Evolutionary conservation across 1,140 invertebrate species (phyloP), one percentile per base, ranked within the genome.

Genomic region (Drosophila bipectinata): DNA sequence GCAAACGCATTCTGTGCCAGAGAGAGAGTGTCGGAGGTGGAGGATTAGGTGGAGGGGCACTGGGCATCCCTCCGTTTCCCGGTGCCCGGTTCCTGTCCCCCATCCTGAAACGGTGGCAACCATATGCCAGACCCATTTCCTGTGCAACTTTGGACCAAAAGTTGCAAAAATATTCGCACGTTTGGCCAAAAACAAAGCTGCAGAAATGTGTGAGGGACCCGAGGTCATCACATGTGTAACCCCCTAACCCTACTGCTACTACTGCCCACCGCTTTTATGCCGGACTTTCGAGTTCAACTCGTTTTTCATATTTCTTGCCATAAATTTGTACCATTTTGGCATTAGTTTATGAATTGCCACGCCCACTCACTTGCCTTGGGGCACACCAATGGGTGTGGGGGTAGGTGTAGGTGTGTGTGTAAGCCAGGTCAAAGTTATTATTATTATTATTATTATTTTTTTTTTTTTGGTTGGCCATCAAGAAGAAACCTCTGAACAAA

Each of bases 101-200:
- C 21, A 26, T 55, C 60, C 60, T 63, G 51, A 39, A 52, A 64
- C 66, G 52, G 67, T 72, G 72, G 58, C 49, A 47, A 69, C 81
- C 77, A 81, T 80, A 77, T 85, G 81, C 74, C 74, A 63, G 55
- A 62, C 62, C 82, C 78, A 75, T 87, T 82, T 87, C 82, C 82
- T 87, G 82, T 88, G 78, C 83, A 81, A 77, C 81, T 85, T 85
- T 83, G 61, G 74, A 81, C 78, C 78, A 72, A 87, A 87, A 87
- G 82, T 87, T 82, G 83, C 82, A 87, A 87, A 87, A 87, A 87
- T 88, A 82, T 88, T 88, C 83, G 78, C 83, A 87, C 83, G 78
- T 79, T 88, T 88, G 83, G 57, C 56, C 41, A 80, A 82, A 87
- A 87, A 87, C 83, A 87, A 87, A 82, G 83, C 69, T 58, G 44